Percentiles rank a stretch among this genome's conserved stretches.
Conservation (phyloP, 2,888 invertebrate species). For the Himalopsyche anomala region DNA sequence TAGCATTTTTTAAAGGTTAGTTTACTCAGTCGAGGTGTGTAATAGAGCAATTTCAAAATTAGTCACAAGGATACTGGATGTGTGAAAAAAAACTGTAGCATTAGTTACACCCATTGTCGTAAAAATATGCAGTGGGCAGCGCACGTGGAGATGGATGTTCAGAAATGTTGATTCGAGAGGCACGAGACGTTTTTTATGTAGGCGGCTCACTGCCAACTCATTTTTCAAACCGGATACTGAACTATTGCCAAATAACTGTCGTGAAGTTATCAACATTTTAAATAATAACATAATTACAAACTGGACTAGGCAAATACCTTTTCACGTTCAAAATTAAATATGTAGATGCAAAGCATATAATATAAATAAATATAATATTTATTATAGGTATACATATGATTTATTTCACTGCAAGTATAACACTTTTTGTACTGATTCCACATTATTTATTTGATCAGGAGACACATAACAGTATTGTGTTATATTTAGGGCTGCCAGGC, state of each 20-base stretch:
- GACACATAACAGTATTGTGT: no score
- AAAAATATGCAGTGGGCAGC: background rate
- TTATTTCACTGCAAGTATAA: no score
- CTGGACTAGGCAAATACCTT: background rate
- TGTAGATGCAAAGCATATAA: no score
- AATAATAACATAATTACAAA: background rate
- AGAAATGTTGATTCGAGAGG: slow-evolving; percentile 13
- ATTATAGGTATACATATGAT: no score
- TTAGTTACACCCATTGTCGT: background rate
- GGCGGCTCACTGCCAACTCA: slow-evolving; percentile 1
- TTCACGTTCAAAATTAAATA: no score
- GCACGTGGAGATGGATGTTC: slow-evolving; percentile 2
- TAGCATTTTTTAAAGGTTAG: background rate
- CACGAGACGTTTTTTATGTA: slow-evolving; percentile 20
- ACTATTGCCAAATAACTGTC: slow-evolving; percentile 40
- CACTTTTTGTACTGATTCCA: no score
- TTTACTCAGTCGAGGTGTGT: background rate
- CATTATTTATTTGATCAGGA: no score
- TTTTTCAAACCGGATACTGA: slow-evolving; percentile 30
- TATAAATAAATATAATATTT: no score
- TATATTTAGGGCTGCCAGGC: no score
- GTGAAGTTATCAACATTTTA: background rate
- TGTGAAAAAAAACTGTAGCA: background rate
- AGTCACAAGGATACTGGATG: background rate
- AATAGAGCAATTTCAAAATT: background rate